A percentile compares a stretch with the other conserved stretches of the same genome.
Evolutionary conservation across 2,888 invertebrate species (phyloP).

Genomic region (Andricus curvator): DNA sequence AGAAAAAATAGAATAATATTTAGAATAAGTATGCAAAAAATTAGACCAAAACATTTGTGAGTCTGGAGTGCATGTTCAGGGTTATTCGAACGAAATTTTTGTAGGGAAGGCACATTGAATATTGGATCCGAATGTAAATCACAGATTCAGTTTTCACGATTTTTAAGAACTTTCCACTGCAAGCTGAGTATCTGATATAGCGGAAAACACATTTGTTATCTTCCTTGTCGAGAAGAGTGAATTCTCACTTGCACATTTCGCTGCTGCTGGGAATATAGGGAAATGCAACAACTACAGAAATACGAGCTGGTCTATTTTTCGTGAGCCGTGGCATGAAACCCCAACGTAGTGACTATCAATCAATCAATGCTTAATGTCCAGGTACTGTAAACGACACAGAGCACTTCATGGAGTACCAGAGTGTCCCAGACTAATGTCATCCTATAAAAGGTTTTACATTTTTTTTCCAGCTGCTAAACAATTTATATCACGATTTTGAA

Average conservation of each 20-base stretch:
- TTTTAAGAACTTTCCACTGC: neutral
- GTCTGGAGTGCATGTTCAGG: too few relatives aligned
- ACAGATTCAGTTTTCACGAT: neutral
- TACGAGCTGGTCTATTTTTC: conserved; percentile 25
- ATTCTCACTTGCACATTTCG: conserved; percentile 21
- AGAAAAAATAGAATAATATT: too few relatives aligned
- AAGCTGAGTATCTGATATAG: conserved; percentile 4
- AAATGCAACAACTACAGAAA: conserved; percentile 19
- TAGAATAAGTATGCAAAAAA: too few relatives aligned
- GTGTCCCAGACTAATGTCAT: neutral
- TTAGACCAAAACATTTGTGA: too few relatives aligned
- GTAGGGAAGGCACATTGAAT: neutral
- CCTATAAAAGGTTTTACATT: neutral
- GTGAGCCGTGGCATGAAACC: conserved; percentile 27
- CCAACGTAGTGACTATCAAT: conserved; percentile 42
- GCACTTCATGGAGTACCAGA: neutral
- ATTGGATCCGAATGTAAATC: neutral
- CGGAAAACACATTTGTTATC: conserved; percentile 27
- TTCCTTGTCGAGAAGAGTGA: conserved; percentile 15
- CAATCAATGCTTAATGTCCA: conserved; percentile 31
- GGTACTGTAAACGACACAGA: conserved; percentile 1
- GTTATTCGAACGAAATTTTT: neutral
- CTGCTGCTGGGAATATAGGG: neutral
- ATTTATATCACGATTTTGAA: neutral
- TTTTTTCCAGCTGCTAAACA: too few relatives aligned